phyloP scores from a whole-genome alignment of 2,797 vertebrate species.

The Morelia viridis region DNA sequence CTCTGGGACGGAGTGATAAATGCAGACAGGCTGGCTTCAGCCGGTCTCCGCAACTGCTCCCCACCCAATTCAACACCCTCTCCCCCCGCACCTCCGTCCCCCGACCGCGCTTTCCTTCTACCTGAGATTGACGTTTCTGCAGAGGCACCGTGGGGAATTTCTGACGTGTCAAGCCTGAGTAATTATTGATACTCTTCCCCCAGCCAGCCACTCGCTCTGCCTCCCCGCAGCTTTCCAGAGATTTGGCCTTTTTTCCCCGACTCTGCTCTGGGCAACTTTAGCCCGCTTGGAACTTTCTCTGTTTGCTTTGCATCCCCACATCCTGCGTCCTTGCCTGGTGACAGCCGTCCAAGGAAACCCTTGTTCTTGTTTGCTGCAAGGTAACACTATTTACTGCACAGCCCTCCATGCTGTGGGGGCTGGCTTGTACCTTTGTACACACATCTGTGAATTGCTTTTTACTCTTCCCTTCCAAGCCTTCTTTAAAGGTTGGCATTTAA shows the following conservation, averaged over 20 bases:
- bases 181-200: conserved; percentile 42
- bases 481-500: conserved; percentile 44
- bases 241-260: not conserved
- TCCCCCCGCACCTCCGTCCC: not conserved
- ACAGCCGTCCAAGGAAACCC: not conserved
- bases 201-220: not conserved
- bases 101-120: not conserved
- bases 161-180: conserved; percentile 53
- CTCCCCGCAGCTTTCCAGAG: not conserved
- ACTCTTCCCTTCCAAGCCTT: conserved; percentile 44
- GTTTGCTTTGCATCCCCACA: not conserved
- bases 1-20: conserved; percentile 84
- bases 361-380: conserved; percentile 39
- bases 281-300: not conserved
- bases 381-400: conserved; percentile 24
- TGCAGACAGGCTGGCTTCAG: conserved; percentile 81
- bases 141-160: conserved; percentile 28
- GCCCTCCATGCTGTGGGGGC: conserved; percentile 50
- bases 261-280: not conserved
- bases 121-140: conserved; percentile 47
- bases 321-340: not conserved
- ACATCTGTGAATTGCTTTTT: conserved; percentile 6
- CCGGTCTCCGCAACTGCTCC: conserved; percentile 72
- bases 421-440: not conserved
- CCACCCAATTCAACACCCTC: not conserved